These are phyloP conservation scores for Polydesmus complanatus DNA, from an alignment of 2,888 invertebrate species.

Conservation along the genomic window DNA sequence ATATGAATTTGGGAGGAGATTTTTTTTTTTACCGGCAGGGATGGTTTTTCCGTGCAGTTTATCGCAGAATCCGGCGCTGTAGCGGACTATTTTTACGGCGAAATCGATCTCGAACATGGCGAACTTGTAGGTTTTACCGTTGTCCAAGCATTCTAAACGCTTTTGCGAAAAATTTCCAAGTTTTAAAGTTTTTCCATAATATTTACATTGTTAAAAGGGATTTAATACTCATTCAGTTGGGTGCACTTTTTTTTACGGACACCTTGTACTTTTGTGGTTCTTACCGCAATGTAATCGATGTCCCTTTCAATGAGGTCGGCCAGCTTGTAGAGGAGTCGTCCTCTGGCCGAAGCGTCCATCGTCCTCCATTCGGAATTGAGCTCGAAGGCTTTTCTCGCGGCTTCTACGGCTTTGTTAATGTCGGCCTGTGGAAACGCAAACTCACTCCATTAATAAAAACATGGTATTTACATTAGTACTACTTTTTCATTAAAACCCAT, in stretches of 20 bases:
- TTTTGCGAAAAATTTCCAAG: no score
- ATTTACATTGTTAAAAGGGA: no score
- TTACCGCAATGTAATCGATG: constrained; percentile 32
- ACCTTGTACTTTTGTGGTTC: no score
- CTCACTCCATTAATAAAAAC: not conserved
- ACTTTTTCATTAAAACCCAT: no score
- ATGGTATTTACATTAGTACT: no score
- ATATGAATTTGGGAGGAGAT: no score
- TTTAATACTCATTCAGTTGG: no score
- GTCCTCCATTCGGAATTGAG: constrained; percentile 37
- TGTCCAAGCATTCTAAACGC: constrained; percentile 35
- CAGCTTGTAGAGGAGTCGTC: constrained; percentile 33
- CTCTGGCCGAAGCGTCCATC: constrained; percentile 40
- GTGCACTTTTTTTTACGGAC: no score
- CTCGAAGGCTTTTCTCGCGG: constrained; percentile 13
- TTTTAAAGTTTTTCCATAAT: no score
- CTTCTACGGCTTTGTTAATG: constrained; percentile 40
- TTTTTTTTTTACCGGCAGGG: constrained; percentile 49
- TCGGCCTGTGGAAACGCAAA: constrained; percentile 32
- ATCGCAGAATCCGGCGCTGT: constrained; percentile 75
- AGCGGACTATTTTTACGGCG: constrained; percentile 31
- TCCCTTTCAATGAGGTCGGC: constrained; percentile 41
- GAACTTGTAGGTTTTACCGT: constrained; percentile 39
- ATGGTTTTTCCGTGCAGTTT: constrained; percentile 74
- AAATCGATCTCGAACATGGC: constrained; percentile 31